Conservation (phyloP, 2,797 vertebrate species). For the Mormyrus hasselquistii region DNA sequence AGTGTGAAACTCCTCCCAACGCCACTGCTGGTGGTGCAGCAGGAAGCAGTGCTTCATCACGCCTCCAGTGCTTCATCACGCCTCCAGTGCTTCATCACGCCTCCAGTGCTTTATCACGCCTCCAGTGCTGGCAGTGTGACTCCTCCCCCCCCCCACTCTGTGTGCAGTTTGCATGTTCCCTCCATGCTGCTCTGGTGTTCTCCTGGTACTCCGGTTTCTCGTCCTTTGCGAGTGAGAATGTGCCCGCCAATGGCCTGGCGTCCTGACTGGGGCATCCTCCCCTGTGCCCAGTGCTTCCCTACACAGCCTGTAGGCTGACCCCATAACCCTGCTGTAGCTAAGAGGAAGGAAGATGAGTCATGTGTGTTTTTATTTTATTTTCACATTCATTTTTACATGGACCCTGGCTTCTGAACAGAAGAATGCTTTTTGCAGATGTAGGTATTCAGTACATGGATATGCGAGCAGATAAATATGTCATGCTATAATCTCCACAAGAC, state of each 20-base stretch:
- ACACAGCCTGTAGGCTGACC: background rate
- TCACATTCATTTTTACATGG: background rate
- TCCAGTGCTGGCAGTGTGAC: background rate
- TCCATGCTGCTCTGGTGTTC: background rate
- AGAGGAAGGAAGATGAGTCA: background rate
- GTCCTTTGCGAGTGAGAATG: background rate
- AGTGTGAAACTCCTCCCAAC: background rate
- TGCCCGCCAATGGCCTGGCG: background rate
- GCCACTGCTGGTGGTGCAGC: background rate
- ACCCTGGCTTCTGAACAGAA: background rate
- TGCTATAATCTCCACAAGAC: background rate
- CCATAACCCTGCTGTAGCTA: background rate
- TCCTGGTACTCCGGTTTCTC: background rate
- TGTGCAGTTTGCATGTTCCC: background rate
- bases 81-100: background rate
- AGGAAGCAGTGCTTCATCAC: background rate
- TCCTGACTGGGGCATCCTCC: background rate
- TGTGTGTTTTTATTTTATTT: background rate
- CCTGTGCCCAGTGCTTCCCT: background rate
- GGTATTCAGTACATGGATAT: background rate
- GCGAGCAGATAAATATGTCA: background rate
- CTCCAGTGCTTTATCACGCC: background rate
- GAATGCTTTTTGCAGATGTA: background rate
- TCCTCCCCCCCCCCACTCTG: background rate
- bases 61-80: background rate